Evolutionary conservation across 2,113 vertebrate species (phyloP).

Genomic region (Oncorhynchus gorbuscha): DNA sequence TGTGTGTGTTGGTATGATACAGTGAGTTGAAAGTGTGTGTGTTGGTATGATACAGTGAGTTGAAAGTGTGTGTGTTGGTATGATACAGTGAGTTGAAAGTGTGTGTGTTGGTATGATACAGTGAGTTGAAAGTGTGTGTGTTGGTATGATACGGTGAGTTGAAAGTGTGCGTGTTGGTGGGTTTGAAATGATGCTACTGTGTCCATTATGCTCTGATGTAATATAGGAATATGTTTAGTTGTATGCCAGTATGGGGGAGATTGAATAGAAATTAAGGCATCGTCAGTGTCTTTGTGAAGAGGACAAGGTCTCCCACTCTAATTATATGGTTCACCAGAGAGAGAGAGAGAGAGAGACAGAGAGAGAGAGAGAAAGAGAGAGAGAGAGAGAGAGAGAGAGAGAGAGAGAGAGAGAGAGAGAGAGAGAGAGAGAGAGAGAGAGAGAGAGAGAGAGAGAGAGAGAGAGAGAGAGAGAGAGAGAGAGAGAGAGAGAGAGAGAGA

Average conservation of each 20-base stretch:
- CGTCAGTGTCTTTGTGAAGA: not conserved
- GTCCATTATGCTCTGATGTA: not conserved
- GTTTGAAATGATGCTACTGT: not conserved
- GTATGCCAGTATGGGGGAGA: not conserved
- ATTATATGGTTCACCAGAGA: slow-evolving; percentile 13
- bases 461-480: not conserved
- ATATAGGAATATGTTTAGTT: not conserved
- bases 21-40: not conserved
- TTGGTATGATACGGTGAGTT: not conserved
- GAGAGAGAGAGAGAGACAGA: not conserved
- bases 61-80: not conserved
- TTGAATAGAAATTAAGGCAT: not conserved
- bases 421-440: not conserved
- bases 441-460: not conserved
- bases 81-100: not conserved
- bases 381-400: not conserved
- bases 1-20: not conserved
- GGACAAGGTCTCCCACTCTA: slow-evolving; percentile 9
- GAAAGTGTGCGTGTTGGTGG: not conserved
- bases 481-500: not conserved
- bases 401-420: not conserved
- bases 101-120: not conserved
- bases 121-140: not conserved
- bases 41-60: not conserved
- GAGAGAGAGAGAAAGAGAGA: not conserved